phyloP scores from a whole-genome alignment of 2,797 vertebrate species.

The Argyrosomus regius region DNA sequence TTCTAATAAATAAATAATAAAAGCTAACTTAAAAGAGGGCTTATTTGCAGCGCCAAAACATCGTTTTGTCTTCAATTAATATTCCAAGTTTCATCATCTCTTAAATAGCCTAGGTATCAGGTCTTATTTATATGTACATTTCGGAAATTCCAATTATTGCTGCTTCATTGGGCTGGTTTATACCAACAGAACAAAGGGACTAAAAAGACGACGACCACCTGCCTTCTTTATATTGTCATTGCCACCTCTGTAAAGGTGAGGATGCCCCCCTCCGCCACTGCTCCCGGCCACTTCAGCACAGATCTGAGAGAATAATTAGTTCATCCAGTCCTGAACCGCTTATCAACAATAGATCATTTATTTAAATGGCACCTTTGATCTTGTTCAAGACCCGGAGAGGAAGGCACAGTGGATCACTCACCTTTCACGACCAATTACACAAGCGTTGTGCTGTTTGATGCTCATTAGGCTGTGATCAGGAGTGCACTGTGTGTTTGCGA shows the following conservation, averaged over 20 bases:
- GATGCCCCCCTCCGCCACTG: background rate
- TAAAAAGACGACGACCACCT: conserved; percentile 8
- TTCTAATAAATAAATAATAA: too few species aligned
- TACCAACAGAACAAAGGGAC: conserved; percentile 8
- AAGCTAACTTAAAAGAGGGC: too few species aligned
- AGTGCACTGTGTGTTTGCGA: background rate
- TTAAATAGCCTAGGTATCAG: background rate
- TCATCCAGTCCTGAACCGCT: conserved; percentile 16
- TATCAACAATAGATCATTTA: conserved; percentile 16
- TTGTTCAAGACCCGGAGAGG: background rate
- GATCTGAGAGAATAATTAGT: conserved; percentile 60
- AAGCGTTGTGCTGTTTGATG: background rate
- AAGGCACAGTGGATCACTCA: conserved; percentile 10
- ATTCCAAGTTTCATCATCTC: background rate
- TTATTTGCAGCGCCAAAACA: background rate
- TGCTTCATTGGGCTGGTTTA: background rate
- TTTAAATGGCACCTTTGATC: conserved; percentile 54
- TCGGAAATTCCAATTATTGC: background rate
- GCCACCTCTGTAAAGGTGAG: conserved; percentile 9
- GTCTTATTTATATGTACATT: background rate
- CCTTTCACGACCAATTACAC: conserved; percentile 29
- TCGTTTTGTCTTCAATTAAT: background rate
- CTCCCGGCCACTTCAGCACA: conserved; percentile 6
- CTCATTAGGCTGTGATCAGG: conserved; percentile 17
- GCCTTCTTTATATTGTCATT: too few species aligned